phyloP scores from a whole-genome alignment of 2,113 vertebrate species.

The Odocoileus virginianus region DNA sequence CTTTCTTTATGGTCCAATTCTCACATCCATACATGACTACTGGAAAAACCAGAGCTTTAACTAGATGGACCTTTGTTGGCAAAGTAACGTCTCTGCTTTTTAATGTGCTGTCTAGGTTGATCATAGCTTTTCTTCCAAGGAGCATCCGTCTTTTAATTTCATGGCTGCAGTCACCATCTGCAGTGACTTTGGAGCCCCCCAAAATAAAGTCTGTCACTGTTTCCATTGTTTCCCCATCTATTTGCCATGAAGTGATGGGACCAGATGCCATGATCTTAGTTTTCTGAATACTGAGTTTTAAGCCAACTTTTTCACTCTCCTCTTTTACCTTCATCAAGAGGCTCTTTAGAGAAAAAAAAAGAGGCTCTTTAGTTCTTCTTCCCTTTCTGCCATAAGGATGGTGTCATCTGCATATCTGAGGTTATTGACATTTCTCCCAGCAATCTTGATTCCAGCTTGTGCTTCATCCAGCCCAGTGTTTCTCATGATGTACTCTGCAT shows the following conservation, averaged over 20 bases:
- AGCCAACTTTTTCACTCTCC: neutral
- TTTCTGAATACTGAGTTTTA: neutral
- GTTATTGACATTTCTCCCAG: neutral
- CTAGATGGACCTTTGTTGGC: neutral
- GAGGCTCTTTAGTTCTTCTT: neutral
- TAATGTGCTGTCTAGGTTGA: neutral
- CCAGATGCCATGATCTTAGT: neutral
- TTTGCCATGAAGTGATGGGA: neutral
- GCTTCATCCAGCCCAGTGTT: neutral
- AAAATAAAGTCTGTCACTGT: neutral
- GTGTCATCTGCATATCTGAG: neutral
- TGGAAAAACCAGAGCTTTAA: neutral
- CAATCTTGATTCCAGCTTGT: neutral
- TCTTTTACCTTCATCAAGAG: neutral
- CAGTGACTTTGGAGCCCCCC: neutral
- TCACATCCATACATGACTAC: neutral
- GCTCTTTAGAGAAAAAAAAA: neutral
- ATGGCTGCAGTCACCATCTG: neutral
- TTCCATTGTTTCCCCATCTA: neutral
- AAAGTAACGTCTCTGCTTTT: neutral
- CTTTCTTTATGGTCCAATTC: neutral
- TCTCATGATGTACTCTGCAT: neutral
- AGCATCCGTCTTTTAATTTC: neutral
- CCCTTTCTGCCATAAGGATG: neutral
- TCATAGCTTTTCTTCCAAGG: neutral